phyloP scores from a whole-genome alignment of 1,140 invertebrate genomes.

The Yoshiicerus persimilis region DNA sequence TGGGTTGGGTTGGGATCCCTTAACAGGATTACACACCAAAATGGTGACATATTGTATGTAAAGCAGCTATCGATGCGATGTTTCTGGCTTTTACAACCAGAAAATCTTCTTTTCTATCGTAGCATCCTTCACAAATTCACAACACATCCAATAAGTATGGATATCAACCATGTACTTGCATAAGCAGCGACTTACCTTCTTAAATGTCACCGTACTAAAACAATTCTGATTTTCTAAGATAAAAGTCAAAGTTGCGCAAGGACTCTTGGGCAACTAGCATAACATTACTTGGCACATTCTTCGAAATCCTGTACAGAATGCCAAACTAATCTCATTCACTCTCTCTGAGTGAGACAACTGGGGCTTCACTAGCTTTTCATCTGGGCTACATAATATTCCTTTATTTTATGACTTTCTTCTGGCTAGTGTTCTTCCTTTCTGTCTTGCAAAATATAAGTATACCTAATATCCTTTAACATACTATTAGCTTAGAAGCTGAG shows the following conservation, averaged over 20 bases:
- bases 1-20: too few species aligned
- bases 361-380: not conserved
- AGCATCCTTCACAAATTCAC: not conserved
- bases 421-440: too few species aligned
- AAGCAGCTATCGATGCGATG: too few species aligned
- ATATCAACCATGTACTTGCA: not conserved
- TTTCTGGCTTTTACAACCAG: too few species aligned
- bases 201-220: not conserved
- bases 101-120: not conserved
- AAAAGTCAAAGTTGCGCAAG: not conserved
- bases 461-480: too few species aligned
- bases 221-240: not conserved
- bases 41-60: not conserved
- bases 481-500: too few species aligned
- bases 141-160: not conserved
- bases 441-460: too few species aligned
- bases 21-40: not conserved
- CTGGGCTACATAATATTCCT: too few species aligned
- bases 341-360: not conserved
- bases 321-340: not conserved
- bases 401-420: too few species aligned
- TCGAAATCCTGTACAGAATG: not conserved
- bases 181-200: too few species aligned
- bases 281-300: not conserved
- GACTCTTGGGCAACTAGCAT: not conserved